Conservation (phyloP, 2,113 vertebrate genomes). For the Burhinus bistriatus region DNA sequence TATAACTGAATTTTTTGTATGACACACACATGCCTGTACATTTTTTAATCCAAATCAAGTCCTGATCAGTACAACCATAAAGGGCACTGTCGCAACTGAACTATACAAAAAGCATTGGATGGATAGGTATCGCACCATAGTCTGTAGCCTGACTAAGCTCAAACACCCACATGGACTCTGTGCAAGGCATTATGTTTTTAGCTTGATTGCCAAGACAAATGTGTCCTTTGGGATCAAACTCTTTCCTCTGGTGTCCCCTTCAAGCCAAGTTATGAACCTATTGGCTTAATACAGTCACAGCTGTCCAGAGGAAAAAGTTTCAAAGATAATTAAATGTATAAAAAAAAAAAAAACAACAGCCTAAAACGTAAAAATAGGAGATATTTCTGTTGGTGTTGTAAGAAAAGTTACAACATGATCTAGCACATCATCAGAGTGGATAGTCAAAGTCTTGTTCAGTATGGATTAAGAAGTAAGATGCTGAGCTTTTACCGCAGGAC, state of each 20-base stretch:
- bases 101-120: neutral
- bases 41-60: neutral
- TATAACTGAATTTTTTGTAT: neutral
- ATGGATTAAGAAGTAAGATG: neutral
- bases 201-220: neutral
- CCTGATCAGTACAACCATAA: neutral
- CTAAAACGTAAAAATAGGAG: neutral
- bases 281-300: neutral
- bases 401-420: neutral
- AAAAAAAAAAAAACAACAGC: too few relatives aligned
- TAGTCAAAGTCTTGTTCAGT: neutral
- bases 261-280: neutral
- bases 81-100: neutral
- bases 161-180: neutral
- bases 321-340: neutral
- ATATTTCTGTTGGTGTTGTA: neutral
- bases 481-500: neutral
- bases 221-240: neutral
- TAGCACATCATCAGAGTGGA: neutral
- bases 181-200: neutral
- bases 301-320: neutral
- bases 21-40: neutral
- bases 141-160: neutral
- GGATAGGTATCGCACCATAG: neutral
- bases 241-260: neutral